Percentiles rank a stretch among this genome's conserved stretches.
These are phyloP conservation scores for Stenoptilia bipunctidactyla DNA, from an alignment of 2,888 invertebrate genomes.

Conservation along the genomic window DNA sequence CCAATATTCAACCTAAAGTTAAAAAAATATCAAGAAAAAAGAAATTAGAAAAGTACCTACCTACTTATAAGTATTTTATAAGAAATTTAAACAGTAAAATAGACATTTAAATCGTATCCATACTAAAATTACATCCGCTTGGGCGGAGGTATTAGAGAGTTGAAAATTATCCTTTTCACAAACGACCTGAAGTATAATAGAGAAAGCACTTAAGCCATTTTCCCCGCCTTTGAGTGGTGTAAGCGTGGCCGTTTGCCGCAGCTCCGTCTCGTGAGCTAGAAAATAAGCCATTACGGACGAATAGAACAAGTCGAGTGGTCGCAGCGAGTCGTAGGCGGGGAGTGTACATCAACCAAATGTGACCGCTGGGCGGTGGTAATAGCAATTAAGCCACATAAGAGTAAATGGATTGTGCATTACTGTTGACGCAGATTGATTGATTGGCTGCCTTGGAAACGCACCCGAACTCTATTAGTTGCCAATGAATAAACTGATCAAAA, in stretches of 20 bases:
- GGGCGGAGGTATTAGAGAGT: constrained; percentile 56
- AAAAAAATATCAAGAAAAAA: too few relatives aligned
- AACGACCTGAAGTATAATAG: constrained; percentile 71
- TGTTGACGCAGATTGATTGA: constrained; percentile 65
- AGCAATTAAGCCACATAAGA: constrained; percentile 63
- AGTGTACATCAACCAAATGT: constrained; percentile 48
- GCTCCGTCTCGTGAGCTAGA: constrained; percentile 65
- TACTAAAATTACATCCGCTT: constrained; percentile 22
- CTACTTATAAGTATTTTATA: too few relatives aligned
- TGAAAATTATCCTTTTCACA: constrained; percentile 71
- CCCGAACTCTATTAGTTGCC: not conserved
- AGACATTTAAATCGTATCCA: constrained; percentile 24
- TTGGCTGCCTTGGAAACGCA: constrained; percentile 26
- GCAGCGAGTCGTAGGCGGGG: constrained; percentile 33
- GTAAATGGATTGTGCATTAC: constrained; percentile 68
- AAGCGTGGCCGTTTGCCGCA: constrained; percentile 64
- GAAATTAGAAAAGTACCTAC: too few relatives aligned
- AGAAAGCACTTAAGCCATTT: constrained; percentile 72
- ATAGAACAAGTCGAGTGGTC: constrained; percentile 31
- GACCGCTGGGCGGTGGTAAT: constrained; percentile 64
- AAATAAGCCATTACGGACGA: constrained; percentile 63
- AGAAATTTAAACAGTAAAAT: too few relatives aligned
- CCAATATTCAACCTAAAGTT: too few relatives aligned
- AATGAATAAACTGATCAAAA: constrained; percentile 23
- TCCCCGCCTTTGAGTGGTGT: constrained; percentile 71